Base-by-base conservation (phyloP, 2,113 vertebrate genomes). In the Poecile atricapillus region DNA sequence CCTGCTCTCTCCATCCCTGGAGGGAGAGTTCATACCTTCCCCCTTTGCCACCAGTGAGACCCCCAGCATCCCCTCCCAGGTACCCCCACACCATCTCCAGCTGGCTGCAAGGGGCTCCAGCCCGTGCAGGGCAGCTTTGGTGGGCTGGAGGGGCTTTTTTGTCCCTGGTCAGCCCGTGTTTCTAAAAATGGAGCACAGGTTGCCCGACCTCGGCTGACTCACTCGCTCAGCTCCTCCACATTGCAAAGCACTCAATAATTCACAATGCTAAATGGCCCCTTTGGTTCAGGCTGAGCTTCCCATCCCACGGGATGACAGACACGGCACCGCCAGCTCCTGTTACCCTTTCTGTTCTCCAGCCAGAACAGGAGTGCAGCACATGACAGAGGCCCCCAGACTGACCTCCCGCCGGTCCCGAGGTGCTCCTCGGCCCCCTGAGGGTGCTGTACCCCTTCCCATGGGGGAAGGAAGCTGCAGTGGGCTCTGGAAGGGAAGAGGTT, bases 201-300 rank as follows among this genome's bases (percentile, higher is more conserved):
- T 86, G 78, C 73, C 89, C 1, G 3, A 47, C 52, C 75, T 87
- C 74, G 83, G 73, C 88, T 80, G 90, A 71, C 75, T 91, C 21
- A 2, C 59, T 91, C 21, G 2, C 59, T 93, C 5, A 0, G 69
- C 64, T 95, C 59, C 64, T 87, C 53, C 7, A 3, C 46, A 1
- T 69, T 63, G 68, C 92, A 89, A 93, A 71, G 68, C 69, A 89
- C 77, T 96, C 93, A 94, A 84, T 97, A 96, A 98, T 96, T 97
- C 92, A 97, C 90, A 68, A 92, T 2, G 46, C 85, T 96, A 95
- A 96, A 97, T 93, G 90, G 95, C 93, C 86, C 91, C 94, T 94
- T 97, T 83, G 87, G 90, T 96, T 96, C 85, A 90, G 65, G 46
- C 31, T 37, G 62, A 92, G 94, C 60, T 96, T 91, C 56, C 84